phyloP scores from a whole-genome alignment of 2,888 invertebrate genomes.

The Rhagonycha lutea region DNA sequence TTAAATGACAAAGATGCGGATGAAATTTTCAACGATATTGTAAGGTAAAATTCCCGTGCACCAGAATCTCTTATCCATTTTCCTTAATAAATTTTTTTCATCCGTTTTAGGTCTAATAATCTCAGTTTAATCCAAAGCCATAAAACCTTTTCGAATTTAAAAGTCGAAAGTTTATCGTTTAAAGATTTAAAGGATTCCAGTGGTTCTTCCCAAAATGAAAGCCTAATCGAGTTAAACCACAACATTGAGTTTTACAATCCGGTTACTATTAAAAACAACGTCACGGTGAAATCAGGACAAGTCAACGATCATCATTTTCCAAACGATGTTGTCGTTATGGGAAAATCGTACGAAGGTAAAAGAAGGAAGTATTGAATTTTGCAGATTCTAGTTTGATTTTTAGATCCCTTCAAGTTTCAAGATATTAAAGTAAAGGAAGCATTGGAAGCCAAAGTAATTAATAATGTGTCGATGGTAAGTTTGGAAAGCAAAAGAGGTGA shows the following conservation, averaged over 20 bases:
- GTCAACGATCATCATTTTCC: constrained; percentile 36
- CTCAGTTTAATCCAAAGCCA: constrained; percentile 24
- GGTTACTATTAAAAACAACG: constrained; percentile 33
- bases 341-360: constrained; percentile 33
- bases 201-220: constrained; percentile 32
- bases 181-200: constrained; percentile 39
- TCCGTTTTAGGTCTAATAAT: neutral
- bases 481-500: neutral
- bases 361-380: neutral
- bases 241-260: constrained; percentile 40
- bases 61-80: no score
- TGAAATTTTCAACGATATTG: constrained; percentile 44
- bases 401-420: neutral
- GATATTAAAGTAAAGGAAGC: neutral
- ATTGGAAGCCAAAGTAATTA: neutral
- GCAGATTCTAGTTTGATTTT: neutral
- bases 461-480: neutral
- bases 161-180: constrained; percentile 43
- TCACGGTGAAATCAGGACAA: constrained; percentile 27
- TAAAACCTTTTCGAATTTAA: constrained; percentile 45
- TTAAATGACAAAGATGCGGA: constrained; percentile 47
- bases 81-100: neutral
- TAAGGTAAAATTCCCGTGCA: constrained; percentile 20
- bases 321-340: constrained; percentile 36
- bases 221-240: constrained; percentile 38